Conservation (phyloP, 1,140 invertebrate genomes). For the Eulimnadia texana region DNA sequence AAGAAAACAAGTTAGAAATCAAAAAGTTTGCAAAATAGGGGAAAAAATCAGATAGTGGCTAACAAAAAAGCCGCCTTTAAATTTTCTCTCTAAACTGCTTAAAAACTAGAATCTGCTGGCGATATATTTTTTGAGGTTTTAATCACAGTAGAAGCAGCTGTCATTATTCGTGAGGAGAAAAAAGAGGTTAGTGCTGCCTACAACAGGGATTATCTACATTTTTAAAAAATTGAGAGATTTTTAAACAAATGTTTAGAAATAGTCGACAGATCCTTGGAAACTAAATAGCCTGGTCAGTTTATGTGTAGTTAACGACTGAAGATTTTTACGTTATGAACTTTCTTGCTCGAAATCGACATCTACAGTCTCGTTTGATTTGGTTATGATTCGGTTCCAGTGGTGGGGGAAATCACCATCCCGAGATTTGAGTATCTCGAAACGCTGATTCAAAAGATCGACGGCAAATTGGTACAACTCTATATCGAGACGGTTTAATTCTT, state of each 20-base stretch:
- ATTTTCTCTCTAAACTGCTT: too few species aligned
- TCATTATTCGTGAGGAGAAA: not conserved
- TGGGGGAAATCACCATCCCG: slow-evolving; percentile 53
- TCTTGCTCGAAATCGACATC: not conserved
- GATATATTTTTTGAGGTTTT: too few species aligned
- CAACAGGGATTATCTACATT: too few species aligned
- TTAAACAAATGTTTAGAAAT: too few species aligned
- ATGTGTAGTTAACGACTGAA: not conserved
- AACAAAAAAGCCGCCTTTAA: too few species aligned
- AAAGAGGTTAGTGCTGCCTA: too few species aligned
- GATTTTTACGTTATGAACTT: not conserved
- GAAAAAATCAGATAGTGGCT: too few species aligned
- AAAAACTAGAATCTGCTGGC: too few species aligned
- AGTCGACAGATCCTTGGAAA: not conserved
- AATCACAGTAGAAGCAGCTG: not conserved
- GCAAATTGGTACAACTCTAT: slow-evolving; percentile 89
- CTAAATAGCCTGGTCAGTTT: too few species aligned
- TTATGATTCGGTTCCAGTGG: not conserved
- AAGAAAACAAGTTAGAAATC: too few species aligned
- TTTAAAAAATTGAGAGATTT: too few species aligned
- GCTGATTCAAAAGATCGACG: slow-evolving; percentile 67
- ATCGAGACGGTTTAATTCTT: slow-evolving; percentile 73
- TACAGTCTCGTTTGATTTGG: not conserved
- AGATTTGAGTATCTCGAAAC: slow-evolving; percentile 63
- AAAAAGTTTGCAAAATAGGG: too few species aligned